Conservation (phyloP, 2,888 invertebrate species). For the Cosmopolites sordidus region DNA sequence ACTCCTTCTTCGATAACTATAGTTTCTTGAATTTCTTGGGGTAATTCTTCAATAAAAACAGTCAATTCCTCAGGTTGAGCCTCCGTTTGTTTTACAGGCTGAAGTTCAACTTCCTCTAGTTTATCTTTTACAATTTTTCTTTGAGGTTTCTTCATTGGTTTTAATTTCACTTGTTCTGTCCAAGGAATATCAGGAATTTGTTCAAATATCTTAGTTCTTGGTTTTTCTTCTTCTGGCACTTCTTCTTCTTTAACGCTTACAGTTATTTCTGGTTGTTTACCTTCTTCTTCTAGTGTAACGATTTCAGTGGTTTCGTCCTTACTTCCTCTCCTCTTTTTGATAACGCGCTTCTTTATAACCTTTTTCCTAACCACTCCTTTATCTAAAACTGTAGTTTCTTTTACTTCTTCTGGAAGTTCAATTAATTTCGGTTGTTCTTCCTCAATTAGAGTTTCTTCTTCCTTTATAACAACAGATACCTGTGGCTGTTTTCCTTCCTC, state of each 20-base stretch:
- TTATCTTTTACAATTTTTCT: constrained; percentile 42
- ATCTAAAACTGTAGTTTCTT: constrained; percentile 46
- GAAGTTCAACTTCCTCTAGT: constrained; percentile 31
- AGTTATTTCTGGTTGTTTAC: constrained; percentile 36
- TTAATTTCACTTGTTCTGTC: constrained; percentile 58
- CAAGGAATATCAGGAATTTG: constrained; percentile 48
- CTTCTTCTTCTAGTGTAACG: constrained; percentile 42
- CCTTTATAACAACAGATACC: constrained; percentile 31
- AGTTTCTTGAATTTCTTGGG: constrained; percentile 38
- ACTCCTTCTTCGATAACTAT: constrained; percentile 33
- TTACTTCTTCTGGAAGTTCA: constrained; percentile 32
- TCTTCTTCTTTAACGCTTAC: constrained; percentile 25
- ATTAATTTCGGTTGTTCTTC: constrained; percentile 21
- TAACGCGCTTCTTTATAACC: constrained; percentile 42
- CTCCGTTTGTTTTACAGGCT: constrained; percentile 22
- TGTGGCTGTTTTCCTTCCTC: constrained; percentile 37
- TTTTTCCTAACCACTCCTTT: constrained; percentile 31
- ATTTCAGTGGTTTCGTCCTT: constrained; percentile 42
- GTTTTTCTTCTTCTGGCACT: constrained; percentile 36
- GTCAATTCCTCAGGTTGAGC: constrained; percentile 31
- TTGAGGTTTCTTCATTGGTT: constrained; percentile 43
- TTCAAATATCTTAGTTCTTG: constrained; percentile 40
- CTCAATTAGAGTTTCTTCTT: constrained; percentile 29
- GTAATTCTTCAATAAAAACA: constrained; percentile 32
- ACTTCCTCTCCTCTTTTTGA: constrained; percentile 44